phyloP scores from a whole-genome alignment of 1,140 invertebrate species.

The Proales similis region DNA sequence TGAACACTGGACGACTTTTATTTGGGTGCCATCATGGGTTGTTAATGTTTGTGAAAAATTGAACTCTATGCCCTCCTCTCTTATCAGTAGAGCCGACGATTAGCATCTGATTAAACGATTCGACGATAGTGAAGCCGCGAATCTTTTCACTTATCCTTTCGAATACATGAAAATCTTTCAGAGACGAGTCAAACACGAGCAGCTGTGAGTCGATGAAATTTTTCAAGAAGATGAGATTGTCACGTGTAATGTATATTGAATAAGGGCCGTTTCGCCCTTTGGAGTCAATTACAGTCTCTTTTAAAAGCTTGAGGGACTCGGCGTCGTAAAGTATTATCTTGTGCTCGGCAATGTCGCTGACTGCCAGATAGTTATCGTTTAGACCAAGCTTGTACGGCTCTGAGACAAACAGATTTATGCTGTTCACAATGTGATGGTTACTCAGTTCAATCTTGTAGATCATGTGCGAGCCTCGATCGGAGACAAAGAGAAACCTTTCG shows the following conservation, averaged over 20 bases:
- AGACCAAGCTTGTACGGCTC: constrained; percentile 24
- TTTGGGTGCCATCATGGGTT: no score
- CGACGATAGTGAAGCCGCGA: constrained; percentile 7
- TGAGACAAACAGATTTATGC: neutral
- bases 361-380: constrained; percentile 10
- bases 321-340: neutral
- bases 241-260: constrained; percentile 17
- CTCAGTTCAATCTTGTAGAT: constrained; percentile 15
- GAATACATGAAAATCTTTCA: constrained; percentile 16
- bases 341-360: constrained; percentile 12
- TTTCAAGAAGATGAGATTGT: constrained; percentile 34
- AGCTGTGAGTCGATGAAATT: constrained; percentile 13
- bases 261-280: constrained; percentile 21
- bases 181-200: neutral
- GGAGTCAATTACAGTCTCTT: neutral
- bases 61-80: no score
- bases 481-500: constrained; percentile 17
- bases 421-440: neutral
- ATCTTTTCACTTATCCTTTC: constrained; percentile 1
- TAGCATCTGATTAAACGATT: constrained; percentile 6
- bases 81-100: constrained; percentile 6
- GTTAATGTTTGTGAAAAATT: no score
- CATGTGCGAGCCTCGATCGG: neutral
- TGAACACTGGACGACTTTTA: no score
- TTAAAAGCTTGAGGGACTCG: neutral